Conservation (phyloP, 2,113 vertebrate genomes). For the Ictidomys tridecemlineatus region DNA sequence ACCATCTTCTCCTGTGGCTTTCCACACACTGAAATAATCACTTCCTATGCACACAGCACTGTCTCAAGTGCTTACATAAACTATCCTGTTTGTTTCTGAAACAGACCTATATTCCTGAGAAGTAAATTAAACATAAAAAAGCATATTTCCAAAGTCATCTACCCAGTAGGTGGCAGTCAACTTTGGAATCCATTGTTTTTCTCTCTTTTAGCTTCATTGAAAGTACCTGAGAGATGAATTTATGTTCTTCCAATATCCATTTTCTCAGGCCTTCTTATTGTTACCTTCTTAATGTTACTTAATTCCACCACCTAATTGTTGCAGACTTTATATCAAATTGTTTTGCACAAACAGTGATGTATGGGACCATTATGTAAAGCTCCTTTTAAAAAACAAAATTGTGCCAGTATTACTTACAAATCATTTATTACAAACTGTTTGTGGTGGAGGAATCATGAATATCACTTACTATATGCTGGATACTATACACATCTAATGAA, state of each 20-base stretch:
- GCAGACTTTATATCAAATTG: too few species aligned
- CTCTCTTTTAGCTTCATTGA: background rate
- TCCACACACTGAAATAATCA: background rate
- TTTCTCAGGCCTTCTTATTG: background rate
- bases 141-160: background rate
- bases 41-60: background rate
- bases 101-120: background rate
- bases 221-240: background rate
- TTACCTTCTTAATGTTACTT: background rate
- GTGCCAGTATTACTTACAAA: too few species aligned
- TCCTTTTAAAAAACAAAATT: too few species aligned
- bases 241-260: background rate
- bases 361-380: too few species aligned
- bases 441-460: too few species aligned
- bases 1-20: background rate
- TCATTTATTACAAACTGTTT: too few species aligned
- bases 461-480: background rate
- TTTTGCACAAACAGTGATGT: too few species aligned
- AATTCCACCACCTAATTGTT: too few species aligned
- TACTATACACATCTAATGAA: background rate
- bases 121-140: background rate
- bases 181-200: background rate
- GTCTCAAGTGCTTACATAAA: background rate
- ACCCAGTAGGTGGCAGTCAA: conserved; percentile 2
- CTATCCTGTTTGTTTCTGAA: background rate